Evolutionary conservation across 2,888 invertebrate species (phyloP).

Genomic region (Chrysodeixis includens): DNA sequence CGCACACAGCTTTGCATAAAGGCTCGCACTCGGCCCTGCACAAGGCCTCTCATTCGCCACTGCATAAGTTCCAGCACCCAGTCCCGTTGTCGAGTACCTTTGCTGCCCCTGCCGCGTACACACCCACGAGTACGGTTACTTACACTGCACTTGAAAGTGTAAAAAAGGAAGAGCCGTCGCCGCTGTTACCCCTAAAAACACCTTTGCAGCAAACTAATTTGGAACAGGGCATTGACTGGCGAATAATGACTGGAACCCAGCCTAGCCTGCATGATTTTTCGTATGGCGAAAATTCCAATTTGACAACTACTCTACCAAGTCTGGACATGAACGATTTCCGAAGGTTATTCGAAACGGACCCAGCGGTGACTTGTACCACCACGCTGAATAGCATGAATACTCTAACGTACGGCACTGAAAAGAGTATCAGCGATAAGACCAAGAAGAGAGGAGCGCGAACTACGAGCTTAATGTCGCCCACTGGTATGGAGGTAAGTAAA

Average conservation of each 20-base stretch:
- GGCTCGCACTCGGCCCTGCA: background rate
- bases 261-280: slow-evolving; percentile 78
- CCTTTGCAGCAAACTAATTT: slow-evolving; percentile 67
- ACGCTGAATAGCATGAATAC: slow-evolving; percentile 68
- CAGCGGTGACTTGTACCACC: slow-evolving; percentile 40
- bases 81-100: background rate
- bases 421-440: slow-evolving; percentile 58
- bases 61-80: slow-evolving; percentile 7
- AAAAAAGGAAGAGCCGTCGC: slow-evolving; percentile 41
- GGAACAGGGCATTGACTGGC: slow-evolving; percentile 75
- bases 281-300: slow-evolving; percentile 73
- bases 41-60: slow-evolving; percentile 15
- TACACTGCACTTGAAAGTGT: slow-evolving; percentile 56
- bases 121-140: slow-evolving; percentile 3
- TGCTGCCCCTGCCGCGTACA: slow-evolving; percentile 10
- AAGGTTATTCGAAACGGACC: slow-evolving; percentile 54
- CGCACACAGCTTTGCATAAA: slow-evolving; percentile 22
- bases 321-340: slow-evolving; percentile 74
- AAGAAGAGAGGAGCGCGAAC: slow-evolving; percentile 66
- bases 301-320: slow-evolving; percentile 62
- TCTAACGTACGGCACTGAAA: slow-evolving; percentile 61
- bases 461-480: slow-evolving; percentile 66
- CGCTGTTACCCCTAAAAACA: slow-evolving; percentile 34
- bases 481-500: slow-evolving; percentile 60
- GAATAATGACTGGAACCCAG: slow-evolving; percentile 67